These are phyloP conservation scores for Lithosia quadra DNA, from an alignment of 2,888 invertebrate genomes.

Conservation along the genomic window DNA sequence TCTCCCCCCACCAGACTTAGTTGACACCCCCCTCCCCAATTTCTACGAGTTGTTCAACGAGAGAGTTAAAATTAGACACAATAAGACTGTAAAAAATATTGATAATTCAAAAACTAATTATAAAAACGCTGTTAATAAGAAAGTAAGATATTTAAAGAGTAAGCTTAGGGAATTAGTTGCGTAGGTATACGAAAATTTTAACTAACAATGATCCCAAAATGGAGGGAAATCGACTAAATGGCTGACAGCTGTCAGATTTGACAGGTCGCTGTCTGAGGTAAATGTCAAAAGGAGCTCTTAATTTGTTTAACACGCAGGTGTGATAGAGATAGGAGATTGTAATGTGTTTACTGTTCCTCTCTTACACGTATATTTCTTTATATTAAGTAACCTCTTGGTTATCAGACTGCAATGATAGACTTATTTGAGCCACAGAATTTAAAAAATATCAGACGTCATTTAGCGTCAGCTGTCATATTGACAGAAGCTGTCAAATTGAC, in stretches of 20 bases:
- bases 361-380: background rate
- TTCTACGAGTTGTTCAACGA: conserved; percentile 81
- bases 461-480: too few species aligned
- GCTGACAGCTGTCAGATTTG: background rate
- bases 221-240: background rate
- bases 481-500: too few species aligned
- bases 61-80: conserved; percentile 56
- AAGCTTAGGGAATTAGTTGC: conserved; percentile 79
- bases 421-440: too few species aligned
- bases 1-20: conserved; percentile 45
- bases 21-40: conserved; percentile 78
- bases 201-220: background rate
- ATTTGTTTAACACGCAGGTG: background rate
- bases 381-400: too few species aligned
- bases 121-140: conserved; percentile 78
- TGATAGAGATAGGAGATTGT: background rate
- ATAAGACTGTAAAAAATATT: conserved; percentile 54
- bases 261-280: background rate
- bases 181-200: conserved; percentile 2
- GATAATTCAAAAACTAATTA: conserved; percentile 71
- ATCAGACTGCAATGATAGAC: too few species aligned
- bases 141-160: conserved; percentile 74
- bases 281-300: background rate
- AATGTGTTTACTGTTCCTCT: background rate
- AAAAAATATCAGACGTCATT: too few species aligned